A percentile compares a stretch with the other conserved stretches of the same genome.
Evolutionary conservation across 2,113 vertebrate species (phyloP).

Genomic region (Maccullochella peelii): DNA sequence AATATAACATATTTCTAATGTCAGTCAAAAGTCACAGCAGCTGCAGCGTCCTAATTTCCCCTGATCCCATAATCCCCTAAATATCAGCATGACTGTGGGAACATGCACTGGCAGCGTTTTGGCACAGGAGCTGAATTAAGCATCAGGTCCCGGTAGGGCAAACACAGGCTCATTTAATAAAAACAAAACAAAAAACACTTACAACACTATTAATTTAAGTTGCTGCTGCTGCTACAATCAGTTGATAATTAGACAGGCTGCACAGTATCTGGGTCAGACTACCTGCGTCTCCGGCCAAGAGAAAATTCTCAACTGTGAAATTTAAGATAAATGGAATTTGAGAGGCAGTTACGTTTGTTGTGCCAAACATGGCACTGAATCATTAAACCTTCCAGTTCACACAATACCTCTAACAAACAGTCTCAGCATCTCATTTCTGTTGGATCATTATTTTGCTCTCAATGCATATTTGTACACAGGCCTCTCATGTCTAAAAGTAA

Average conservation of each 20-base stretch:
- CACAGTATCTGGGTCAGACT: constrained; percentile 59
- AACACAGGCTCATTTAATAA: constrained; percentile 37
- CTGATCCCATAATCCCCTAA: constrained; percentile 74
- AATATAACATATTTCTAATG: constrained; percentile 34
- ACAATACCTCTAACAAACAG: neutral
- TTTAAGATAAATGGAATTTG: constrained; percentile 44
- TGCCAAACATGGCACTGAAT: constrained; percentile 38
- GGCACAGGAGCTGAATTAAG: constrained; percentile 41
- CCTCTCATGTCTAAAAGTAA: constrained; percentile 5
- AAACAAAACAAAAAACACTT: neutral
- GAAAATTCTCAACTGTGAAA: constrained; percentile 25
- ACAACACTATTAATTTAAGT: constrained; percentile 24
- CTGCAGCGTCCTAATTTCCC: constrained; percentile 64
- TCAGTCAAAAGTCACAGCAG: constrained; percentile 48
- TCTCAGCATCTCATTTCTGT: constrained; percentile 3
- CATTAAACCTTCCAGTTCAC: constrained; percentile 26
- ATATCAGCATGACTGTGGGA: constrained; percentile 52
- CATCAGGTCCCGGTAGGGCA: constrained; percentile 29
- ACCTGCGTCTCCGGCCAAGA: constrained; percentile 40
- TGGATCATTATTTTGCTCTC: constrained; percentile 11
- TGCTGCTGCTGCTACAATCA: constrained; percentile 23
- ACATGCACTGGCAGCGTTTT: constrained; percentile 47
- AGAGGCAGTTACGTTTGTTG: constrained; percentile 25
- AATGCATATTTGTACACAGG: neutral
- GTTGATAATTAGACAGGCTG: constrained; percentile 51